Percentiles rank a stretch among this genome's conserved stretches.
These are phyloP conservation scores for Oncopodura yosiiana DNA, from an alignment of 1,140 invertebrate genomes.

Conservation along the genomic window DNA sequence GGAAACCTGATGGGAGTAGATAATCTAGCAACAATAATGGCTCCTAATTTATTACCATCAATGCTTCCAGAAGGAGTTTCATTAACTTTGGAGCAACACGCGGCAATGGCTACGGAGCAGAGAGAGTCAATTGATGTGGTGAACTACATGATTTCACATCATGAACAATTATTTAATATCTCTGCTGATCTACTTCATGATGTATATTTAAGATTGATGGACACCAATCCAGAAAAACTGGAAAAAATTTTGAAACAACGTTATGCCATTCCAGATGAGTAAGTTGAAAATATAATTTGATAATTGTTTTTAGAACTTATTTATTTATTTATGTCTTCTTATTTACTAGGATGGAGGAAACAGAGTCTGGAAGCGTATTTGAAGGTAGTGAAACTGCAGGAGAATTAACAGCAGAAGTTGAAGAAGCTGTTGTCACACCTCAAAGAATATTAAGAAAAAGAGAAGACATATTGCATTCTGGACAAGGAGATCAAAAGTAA, in stretches of 20 bases:
- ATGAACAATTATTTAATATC: slow-evolving; percentile 61
- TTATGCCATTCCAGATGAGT: slow-evolving; percentile 46
- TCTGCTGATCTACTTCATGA: slow-evolving; percentile 70
- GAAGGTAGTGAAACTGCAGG: slow-evolving; percentile 39
- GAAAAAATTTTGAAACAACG: slow-evolving; percentile 53
- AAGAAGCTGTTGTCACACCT: slow-evolving; percentile 21
- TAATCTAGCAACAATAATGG: slow-evolving; percentile 85
- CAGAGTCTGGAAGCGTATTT: slow-evolving; percentile 39
- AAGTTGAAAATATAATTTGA: slow-evolving; percentile 39
- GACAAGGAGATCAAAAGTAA: slow-evolving; percentile 26
- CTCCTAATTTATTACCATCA: slow-evolving; percentile 81
- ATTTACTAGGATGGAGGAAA: slow-evolving; percentile 30
- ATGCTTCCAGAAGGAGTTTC: slow-evolving; percentile 51
- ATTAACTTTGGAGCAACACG: slow-evolving; percentile 43
- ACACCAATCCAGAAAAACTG: slow-evolving; percentile 65
- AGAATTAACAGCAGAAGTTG: slow-evolving; percentile 21
- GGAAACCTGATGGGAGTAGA: slow-evolving; percentile 90
- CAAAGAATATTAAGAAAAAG: slow-evolving; percentile 24
- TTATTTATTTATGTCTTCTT: neutral
- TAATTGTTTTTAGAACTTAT: neutral
- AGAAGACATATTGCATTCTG: slow-evolving; percentile 61
- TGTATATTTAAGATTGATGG: slow-evolving; percentile 72
- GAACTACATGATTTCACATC: slow-evolving; percentile 76
- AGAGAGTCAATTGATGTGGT: slow-evolving; percentile 78
- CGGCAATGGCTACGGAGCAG: slow-evolving; percentile 50